These are phyloP conservation scores for Stenotaenia linearis DNA, from an alignment of 2,888 invertebrate species.

Conservation along the genomic window DNA sequence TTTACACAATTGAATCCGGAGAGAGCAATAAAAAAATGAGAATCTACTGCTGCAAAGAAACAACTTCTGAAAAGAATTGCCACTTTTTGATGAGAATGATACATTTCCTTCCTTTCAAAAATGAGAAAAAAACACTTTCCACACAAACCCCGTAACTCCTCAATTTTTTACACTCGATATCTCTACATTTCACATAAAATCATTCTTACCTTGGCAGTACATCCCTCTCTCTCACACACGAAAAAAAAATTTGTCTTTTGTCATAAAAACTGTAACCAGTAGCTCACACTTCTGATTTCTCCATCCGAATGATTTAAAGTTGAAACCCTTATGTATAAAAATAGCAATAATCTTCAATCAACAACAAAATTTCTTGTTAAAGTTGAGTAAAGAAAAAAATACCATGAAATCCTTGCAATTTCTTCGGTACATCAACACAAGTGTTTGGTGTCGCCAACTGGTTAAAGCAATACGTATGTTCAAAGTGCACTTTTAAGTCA, in stretches of 20 bases:
- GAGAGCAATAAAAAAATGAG: constrained; percentile 1
- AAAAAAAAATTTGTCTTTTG: background rate
- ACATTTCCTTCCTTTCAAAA: background rate
- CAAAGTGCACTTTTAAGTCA: constrained; percentile 13
- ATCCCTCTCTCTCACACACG: background rate
- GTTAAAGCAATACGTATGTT: constrained; percentile 7
- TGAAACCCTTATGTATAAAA: background rate
- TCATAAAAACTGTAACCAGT: background rate
- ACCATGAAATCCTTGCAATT: constrained; percentile 9
- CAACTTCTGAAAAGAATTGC: background rate
- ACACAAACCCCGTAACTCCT: no score
- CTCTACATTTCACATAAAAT: background rate
- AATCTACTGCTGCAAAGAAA: background rate
- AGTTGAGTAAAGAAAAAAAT: background rate
- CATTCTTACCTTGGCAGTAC: background rate
- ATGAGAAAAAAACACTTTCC: background rate
- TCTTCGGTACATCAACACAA: constrained; percentile 6
- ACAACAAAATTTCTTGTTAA: background rate
- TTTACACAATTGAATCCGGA: constrained; percentile 17
- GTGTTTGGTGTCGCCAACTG: background rate
- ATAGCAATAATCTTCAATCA: background rate
- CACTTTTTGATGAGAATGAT: background rate
- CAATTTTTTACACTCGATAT: background rate
- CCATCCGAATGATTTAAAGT: background rate
- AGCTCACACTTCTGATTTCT: background rate